Conservation (phyloP, 2,113 vertebrate species). For the Parotia lawesii region DNA sequence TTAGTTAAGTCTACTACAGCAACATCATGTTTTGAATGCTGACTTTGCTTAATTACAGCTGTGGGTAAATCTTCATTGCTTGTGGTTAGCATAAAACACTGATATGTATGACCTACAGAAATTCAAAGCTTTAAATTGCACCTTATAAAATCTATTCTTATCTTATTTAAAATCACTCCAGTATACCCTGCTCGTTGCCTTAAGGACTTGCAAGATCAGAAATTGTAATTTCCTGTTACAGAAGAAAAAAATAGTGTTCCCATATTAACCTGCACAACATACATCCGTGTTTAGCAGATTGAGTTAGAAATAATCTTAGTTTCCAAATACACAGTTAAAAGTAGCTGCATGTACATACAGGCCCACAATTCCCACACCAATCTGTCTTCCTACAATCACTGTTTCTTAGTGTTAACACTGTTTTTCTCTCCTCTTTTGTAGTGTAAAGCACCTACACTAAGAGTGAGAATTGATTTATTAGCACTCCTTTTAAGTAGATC, state of each 20-base stretch:
- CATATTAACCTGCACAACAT: not conserved
- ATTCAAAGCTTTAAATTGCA: not conserved
- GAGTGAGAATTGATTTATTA: constrained; percentile 52
- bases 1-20: not conserved
- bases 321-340: not conserved
- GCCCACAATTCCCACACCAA: not conserved
- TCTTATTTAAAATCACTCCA: not conserved
- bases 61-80: not conserved
- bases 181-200: not conserved
- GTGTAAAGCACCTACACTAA: not conserved
- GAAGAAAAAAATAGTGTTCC: not conserved
- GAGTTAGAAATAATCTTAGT: not conserved
- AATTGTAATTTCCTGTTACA: not conserved
- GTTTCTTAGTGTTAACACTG: not conserved
- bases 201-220: not conserved
- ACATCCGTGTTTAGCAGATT: not conserved
- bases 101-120: not conserved
- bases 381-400: constrained; percentile 17
- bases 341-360: not conserved
- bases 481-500: constrained; percentile 13
- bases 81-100: not conserved
- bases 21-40: not conserved
- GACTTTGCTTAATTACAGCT: not conserved
- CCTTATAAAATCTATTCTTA: not conserved
- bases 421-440: constrained; percentile 6